These are phyloP conservation scores for Thymallus thymallus DNA, from an alignment of 2,113 vertebrate species.

Conservation along the genomic window DNA sequence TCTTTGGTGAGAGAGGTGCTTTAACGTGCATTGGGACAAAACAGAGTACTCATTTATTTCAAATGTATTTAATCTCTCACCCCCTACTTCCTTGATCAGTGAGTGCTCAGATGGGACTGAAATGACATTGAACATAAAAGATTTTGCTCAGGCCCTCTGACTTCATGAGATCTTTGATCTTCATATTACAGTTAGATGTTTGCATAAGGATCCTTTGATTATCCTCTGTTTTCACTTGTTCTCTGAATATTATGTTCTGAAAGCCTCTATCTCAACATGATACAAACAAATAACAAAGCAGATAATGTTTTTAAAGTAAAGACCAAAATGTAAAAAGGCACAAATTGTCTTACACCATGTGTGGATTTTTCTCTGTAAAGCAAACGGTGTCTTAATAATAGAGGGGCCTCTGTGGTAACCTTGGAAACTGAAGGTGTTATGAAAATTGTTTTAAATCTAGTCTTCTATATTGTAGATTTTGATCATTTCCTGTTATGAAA, in stretches of 20 bases:
- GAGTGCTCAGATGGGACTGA: neutral
- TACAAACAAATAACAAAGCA: no score
- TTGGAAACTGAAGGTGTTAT: slow-evolving; percentile 62
- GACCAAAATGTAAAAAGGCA: no score
- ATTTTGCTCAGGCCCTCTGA: neutral
- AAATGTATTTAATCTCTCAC: neutral
- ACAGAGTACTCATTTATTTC: slow-evolving; percentile 12
- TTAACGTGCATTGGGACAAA: slow-evolving; percentile 26
- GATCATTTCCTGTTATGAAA: slow-evolving; percentile 24
- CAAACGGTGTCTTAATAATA: slow-evolving; percentile 26
- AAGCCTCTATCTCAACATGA: no score
- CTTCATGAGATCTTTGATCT: neutral
- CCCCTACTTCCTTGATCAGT: neutral
- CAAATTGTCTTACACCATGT: neutral
- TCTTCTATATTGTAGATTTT: slow-evolving; percentile 24
- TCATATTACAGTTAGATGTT: neutral
- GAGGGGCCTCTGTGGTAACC: slow-evolving; percentile 54
- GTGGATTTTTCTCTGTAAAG: slow-evolving; percentile 4
- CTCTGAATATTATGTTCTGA: no score
- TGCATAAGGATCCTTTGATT: neutral
- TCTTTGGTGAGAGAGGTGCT: neutral
- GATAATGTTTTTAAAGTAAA: no score
- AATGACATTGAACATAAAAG: neutral
- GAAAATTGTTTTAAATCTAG: slow-evolving; percentile 36
- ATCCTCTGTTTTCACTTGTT: no score